A percentile compares a stretch with the other conserved stretches of the same genome.
These are phyloP conservation scores for Mythimna impura DNA, from an alignment of 2,888 invertebrate species.

Conservation along the genomic window DNA sequence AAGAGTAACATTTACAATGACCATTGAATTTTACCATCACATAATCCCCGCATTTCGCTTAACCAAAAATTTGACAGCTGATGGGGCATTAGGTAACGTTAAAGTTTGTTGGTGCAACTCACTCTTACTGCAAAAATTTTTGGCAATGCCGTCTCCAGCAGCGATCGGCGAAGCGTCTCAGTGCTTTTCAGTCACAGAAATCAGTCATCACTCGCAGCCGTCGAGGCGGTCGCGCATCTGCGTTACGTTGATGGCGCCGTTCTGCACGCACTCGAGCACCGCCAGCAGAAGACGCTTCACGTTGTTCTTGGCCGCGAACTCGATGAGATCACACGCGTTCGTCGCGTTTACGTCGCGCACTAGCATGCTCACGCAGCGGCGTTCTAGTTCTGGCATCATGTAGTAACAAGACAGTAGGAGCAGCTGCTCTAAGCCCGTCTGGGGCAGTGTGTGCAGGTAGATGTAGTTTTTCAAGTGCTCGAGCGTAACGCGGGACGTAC, in stretches of 20 bases:
- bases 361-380: constrained; percentile 73
- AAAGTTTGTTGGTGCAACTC: no score
- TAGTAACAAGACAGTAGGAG: constrained; percentile 74
- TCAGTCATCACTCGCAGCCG: neutral
- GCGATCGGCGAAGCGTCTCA: neutral
- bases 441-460: constrained; percentile 72
- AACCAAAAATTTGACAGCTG: no score
- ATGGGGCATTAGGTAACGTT: no score
- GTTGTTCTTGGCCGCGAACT: constrained; percentile 75
- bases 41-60: no score
- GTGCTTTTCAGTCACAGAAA: no score
- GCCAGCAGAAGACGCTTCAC: constrained; percentile 69
- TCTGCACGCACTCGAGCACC: constrained; percentile 72
- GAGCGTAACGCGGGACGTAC: constrained; percentile 70
- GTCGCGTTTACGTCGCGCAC: constrained; percentile 39
- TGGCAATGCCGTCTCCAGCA: neutral
- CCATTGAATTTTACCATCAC: no score
- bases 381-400: constrained; percentile 77
- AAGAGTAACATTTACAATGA: no score
- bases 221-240: constrained; percentile 68
- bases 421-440: constrained; percentile 71
- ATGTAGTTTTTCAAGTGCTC: constrained; percentile 75
- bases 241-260: constrained; percentile 61
- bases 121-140: neutral
- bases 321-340: constrained; percentile 66